Percentiles rank a stretch among this genome's conserved stretches.
phyloP scores from a whole-genome alignment of 2,888 invertebrate genomes.

The Xestobium rufovillosum region DNA sequence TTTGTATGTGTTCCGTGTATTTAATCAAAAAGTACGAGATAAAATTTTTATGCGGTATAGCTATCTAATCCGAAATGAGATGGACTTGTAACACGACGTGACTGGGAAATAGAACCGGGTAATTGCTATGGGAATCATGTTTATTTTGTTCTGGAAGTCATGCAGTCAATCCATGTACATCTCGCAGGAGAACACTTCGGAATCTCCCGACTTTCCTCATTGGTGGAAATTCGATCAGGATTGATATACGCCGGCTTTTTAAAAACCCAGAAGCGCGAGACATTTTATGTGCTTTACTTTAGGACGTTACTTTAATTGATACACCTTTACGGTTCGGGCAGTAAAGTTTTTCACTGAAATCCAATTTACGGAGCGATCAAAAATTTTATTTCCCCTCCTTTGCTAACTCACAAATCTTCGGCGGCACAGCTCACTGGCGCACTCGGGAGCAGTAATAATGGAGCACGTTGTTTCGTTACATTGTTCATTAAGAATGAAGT shows the following conservation, averaged over 20 bases:
- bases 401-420: not conserved
- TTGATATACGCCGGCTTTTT: slow-evolving; percentile 1
- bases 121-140: slow-evolving; percentile 3
- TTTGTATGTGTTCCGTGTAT: too few relatives aligned
- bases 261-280: slow-evolving; percentile 1
- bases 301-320: not conserved
- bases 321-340: not conserved
- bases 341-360: not conserved
- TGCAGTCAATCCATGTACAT: not conserved
- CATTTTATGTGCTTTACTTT: not conserved
- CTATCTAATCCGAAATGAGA: too few relatives aligned
- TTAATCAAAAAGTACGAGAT: too few relatives aligned
- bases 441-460: too few relatives aligned
- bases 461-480: too few relatives aligned
- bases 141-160: not conserved
- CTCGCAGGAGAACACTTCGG: not conserved
- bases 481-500: too few relatives aligned
- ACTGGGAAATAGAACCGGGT: not conserved
- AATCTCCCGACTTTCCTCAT: too few relatives aligned
- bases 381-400: not conserved
- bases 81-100: too few relatives aligned
- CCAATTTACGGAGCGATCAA: not conserved
- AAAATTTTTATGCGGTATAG: too few relatives aligned
- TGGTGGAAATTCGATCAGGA: not conserved
- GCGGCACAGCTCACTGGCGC: not conserved